phyloP scores from a whole-genome alignment of 53 echinoderm and acorn worm genomes.

The Apostichopus leukothele region DNA sequence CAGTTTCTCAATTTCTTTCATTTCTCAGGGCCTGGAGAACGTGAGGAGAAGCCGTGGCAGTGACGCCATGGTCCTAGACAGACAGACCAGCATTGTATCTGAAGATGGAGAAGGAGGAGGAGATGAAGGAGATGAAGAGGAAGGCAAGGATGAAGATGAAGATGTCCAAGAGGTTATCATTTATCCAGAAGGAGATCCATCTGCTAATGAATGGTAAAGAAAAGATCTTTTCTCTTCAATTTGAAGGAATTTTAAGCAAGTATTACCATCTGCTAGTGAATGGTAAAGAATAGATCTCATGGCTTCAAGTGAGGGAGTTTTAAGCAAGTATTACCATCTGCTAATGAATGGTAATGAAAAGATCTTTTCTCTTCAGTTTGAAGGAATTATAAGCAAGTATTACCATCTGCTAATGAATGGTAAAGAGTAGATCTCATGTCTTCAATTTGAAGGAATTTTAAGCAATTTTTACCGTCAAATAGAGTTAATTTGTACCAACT shows the following conservation, averaged over 20 bases:
- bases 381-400: too few species aligned
- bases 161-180: constrained; percentile 76
- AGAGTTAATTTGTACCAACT: too few species aligned
- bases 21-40: constrained; percentile 27
- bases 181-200: constrained; percentile 74
- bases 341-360: not conserved
- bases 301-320: not conserved
- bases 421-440: too few species aligned
- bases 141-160: constrained; percentile 68
- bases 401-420: too few species aligned
- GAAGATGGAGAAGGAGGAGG: constrained; percentile 53
- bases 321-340: not conserved
- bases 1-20: not conserved
- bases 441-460: too few species aligned
- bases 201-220: not conserved
- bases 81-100: constrained; percentile 16
- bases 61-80: constrained; percentile 44
- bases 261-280: not conserved
- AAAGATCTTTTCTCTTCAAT: too few species aligned
- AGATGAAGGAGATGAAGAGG: constrained; percentile 65
- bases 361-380: too few species aligned
- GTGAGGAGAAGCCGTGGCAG: constrained; percentile 82
- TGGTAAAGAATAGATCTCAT: not conserved
- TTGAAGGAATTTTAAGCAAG: too few species aligned
- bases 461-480: too few species aligned